A percentile compares a stretch with the other conserved stretches of the same genome.
Evolutionary conservation across 92 coral and sea anemone genomes (phyloP).

Genomic region (Epizoanthus fatuus): DNA sequence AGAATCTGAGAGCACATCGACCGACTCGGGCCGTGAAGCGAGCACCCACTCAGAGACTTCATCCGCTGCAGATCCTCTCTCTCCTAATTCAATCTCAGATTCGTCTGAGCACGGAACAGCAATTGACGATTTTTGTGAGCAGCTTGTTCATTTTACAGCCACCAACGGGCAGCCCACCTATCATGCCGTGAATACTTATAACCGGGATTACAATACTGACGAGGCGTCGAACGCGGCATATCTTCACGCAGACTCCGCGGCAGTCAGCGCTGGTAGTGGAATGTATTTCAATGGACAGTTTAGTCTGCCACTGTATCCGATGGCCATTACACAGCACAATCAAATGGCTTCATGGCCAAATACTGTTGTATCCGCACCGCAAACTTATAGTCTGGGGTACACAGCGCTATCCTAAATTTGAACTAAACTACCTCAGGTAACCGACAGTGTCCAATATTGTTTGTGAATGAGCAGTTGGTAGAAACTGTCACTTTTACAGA

Average conservation of each 20-base stretch:
- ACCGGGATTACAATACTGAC: slow-evolving; percentile 12
- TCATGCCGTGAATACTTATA: slow-evolving; percentile 6
- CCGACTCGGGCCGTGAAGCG: slow-evolving; percentile 71
- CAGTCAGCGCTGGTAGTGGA: slow-evolving; percentile 9
- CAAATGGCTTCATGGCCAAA: slow-evolving; percentile 31
- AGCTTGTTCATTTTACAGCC: slow-evolving; percentile 54
- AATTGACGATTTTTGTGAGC: slow-evolving; percentile 89
- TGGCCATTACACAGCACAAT: slow-evolving; percentile 33
- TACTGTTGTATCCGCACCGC: slow-evolving; percentile 15
- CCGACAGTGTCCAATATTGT: neutral
- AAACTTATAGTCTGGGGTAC: slow-evolving; percentile 39
- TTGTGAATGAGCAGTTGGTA: neutral
- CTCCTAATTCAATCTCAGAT: slow-evolving; percentile 87
- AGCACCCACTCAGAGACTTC: slow-evolving; percentile 79
- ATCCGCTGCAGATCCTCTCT: slow-evolving; percentile 79
- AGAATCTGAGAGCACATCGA: slow-evolving; percentile 84
- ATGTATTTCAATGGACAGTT: slow-evolving; percentile 42
- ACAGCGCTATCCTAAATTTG: slow-evolving; percentile 31
- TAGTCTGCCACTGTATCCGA: slow-evolving; percentile 31
- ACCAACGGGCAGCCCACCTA: slow-evolving; percentile 33
- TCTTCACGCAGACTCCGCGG: neutral
- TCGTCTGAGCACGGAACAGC: slow-evolving; percentile 77
- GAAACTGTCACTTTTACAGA: slow-evolving; percentile 25
- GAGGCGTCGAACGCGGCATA: slow-evolving; percentile 5
- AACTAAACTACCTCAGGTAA: neutral